A percentile compares a stretch with the other conserved stretches of the same genome.
Evolutionary conservation across 23 tunicate genomes (phyloP).

Genomic region (Trididemnum miniatum): DNA sequence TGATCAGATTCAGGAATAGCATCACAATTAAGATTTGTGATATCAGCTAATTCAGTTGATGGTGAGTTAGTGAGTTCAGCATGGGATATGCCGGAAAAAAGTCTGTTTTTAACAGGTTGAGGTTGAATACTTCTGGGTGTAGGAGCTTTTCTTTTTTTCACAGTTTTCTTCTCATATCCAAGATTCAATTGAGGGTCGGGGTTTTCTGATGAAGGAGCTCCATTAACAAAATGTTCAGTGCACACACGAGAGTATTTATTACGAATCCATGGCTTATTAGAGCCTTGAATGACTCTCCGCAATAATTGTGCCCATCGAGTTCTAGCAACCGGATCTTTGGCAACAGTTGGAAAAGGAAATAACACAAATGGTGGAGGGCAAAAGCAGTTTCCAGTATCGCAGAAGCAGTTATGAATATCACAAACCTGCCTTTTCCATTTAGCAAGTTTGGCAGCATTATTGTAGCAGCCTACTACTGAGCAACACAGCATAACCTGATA

Average conservation of each 20-base stretch:
- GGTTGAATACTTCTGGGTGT: background rate
- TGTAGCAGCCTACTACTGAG: background rate
- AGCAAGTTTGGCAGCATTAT: background rate
- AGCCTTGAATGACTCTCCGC: background rate
- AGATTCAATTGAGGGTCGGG: background rate
- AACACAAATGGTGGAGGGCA: background rate
- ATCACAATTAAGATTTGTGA: background rate
- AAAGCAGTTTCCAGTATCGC: background rate
- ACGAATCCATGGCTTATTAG: background rate
- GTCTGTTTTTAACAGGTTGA: background rate
- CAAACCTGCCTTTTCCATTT: constrained; percentile 14
- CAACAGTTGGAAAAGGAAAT: background rate
- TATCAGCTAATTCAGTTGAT: too few species aligned
- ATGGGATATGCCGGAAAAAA: too few species aligned
- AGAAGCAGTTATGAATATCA: background rate
- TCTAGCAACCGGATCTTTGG: background rate
- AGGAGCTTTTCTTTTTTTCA: background rate
- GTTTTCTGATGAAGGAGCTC: background rate
- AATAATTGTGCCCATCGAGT: background rate
- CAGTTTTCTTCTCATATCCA: background rate
- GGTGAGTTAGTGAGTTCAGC: too few species aligned
- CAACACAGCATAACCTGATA: background rate
- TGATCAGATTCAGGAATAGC: background rate
- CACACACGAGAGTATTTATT: background rate
- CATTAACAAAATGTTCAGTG: background rate